Evolutionary conservation across 1,140 invertebrate genomes (phyloP).

Genomic region (Sesamia nonagrioides): DNA sequence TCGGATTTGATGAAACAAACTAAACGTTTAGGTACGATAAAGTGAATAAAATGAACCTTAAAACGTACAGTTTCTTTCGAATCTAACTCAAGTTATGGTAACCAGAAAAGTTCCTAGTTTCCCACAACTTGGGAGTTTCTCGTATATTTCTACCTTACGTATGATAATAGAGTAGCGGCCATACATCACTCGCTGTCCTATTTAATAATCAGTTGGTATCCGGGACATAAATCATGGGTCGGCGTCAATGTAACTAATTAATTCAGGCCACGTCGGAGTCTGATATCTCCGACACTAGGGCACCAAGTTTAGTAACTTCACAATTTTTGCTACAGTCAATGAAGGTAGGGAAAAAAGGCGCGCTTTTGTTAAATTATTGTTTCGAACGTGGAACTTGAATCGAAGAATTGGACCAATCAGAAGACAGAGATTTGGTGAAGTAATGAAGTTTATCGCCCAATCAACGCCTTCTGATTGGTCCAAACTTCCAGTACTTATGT

Average conservation of each 20-base stretch:
- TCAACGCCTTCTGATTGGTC: too few species aligned
- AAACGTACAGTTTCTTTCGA: not conserved
- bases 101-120: not conserved
- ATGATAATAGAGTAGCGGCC: not conserved
- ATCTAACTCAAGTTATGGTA: not conserved
- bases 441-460: too few species aligned
- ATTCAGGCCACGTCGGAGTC: conserved; percentile 21
- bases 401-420: too few species aligned
- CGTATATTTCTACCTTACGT: not conserved
- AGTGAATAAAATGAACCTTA: not conserved
- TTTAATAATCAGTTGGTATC: conserved; percentile 46
- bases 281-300: conserved; percentile 27
- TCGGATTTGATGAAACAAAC: too few species aligned
- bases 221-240: conserved; percentile 31
- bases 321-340: not conserved
- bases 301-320: conserved; percentile 23
- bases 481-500: too few species aligned
- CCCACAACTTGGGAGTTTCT: not conserved
- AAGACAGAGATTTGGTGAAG: too few species aligned
- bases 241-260: conserved; percentile 32
- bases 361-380: too few species aligned
- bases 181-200: conserved; percentile 4
- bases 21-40: not conserved
- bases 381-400: too few species aligned
- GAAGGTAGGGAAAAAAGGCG: too few species aligned